phyloP scores from a whole-genome alignment of 2,113 vertebrate species.

The Xenopus borealis region DNA sequence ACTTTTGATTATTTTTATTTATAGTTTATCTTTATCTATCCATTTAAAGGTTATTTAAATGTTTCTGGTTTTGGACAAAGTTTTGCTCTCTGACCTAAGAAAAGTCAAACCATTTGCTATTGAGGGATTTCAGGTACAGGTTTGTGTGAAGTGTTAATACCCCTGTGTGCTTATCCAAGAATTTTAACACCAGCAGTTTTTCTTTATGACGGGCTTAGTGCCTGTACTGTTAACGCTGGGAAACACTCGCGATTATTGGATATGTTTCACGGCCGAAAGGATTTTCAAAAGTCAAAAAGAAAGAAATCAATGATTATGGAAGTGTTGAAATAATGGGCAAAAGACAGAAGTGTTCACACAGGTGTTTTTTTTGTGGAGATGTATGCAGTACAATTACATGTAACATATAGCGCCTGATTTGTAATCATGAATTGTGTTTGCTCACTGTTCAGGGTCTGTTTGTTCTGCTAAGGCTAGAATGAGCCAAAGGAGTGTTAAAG shows the following conservation, averaged over 20 bases:
- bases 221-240: background rate
- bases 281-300: constrained; percentile 14
- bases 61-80: no score
- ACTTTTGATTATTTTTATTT: no score
- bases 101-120: no score
- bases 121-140: background rate
- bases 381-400: background rate
- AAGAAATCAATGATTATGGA: background rate
- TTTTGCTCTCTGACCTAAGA: no score
- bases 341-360: constrained; percentile 6
- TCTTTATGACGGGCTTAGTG: background rate
- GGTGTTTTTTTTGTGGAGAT: constrained; percentile 11
- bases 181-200: background rate
- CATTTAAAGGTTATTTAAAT: no score
- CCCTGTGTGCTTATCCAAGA: background rate
- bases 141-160: background rate
- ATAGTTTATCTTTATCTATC: no score
- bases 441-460: constrained; percentile 4
- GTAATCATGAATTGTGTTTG: background rate
- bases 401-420: background rate
- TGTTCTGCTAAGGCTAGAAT: constrained; percentile 14
- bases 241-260: background rate
- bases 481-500: background rate
- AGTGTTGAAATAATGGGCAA: constrained; percentile 3
- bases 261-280: no score